These are phyloP conservation scores for Sminthurides aquaticus DNA, from an alignment of 2,888 invertebrate genomes.

Conservation along the genomic window DNA sequence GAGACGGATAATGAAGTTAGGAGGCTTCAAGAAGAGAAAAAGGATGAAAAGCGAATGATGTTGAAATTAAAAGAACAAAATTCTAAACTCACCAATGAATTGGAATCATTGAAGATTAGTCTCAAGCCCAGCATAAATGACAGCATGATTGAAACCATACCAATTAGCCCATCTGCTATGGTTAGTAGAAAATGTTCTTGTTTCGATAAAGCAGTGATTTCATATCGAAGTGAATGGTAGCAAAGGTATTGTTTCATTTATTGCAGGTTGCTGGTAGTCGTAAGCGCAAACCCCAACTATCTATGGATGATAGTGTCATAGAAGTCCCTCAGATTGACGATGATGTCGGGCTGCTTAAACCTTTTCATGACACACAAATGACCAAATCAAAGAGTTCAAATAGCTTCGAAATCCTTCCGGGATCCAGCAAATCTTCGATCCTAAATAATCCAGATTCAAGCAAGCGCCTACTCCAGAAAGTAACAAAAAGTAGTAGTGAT, in stretches of 20 bases:
- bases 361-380: slow-evolving; percentile 6
- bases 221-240: too few species aligned
- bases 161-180: background rate
- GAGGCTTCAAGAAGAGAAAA: background rate
- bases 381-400: slow-evolving; percentile 3
- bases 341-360: background rate
- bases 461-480: too few species aligned
- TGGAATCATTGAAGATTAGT: background rate
- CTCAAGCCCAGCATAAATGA: background rate
- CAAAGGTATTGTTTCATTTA: too few species aligned
- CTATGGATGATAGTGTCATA: slow-evolving; percentile 8
- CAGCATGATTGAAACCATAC: background rate
- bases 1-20: background rate
- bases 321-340: slow-evolving; percentile 2
- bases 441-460: too few species aligned
- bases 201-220: too few species aligned
- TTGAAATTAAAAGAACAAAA: background rate
- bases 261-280: background rate
- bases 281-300: background rate
- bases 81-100: background rate
- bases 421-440: background rate
- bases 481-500: too few species aligned
- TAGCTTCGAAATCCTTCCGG: background rate
- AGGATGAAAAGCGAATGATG: background rate
- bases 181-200: too few species aligned